Percentiles rank a stretch among this genome's conserved stretches.
phyloP scores from a whole-genome alignment of 2,888 invertebrate species.

The Candidula unifasciata region DNA sequence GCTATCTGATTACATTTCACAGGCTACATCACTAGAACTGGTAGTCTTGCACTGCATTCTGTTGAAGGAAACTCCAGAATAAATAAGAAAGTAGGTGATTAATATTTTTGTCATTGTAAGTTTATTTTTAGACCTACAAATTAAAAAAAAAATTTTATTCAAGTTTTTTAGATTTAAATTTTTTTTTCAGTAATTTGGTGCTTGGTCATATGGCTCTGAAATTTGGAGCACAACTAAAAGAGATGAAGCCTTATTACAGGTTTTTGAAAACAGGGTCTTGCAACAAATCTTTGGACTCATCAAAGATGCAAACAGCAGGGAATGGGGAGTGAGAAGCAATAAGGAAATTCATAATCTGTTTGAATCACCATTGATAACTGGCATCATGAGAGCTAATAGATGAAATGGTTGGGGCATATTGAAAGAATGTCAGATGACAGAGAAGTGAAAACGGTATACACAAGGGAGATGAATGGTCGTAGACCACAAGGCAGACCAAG shows the following conservation, averaged over 20 bases:
- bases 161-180: neutral
- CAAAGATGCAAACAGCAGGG: too few species aligned
- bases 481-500: too few species aligned
- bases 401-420: too few species aligned
- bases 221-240: neutral
- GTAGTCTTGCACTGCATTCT: constrained; percentile 70
- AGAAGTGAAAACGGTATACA: too few species aligned
- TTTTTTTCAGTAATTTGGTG: neutral
- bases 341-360: too few species aligned
- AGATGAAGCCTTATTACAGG: neutral
- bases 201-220: neutral
- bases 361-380: too few species aligned
- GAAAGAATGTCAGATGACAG: too few species aligned
- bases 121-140: neutral
- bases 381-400: too few species aligned
- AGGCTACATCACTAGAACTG: constrained; percentile 73
- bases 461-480: too few species aligned
- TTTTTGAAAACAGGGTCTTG: too few species aligned
- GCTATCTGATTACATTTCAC: constrained; percentile 37
- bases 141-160: neutral
- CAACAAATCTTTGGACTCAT: too few species aligned
- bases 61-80: constrained; percentile 55
- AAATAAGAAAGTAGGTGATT: neutral
- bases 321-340: too few species aligned
- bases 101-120: neutral